Base-by-base conservation (phyloP, 1,140 invertebrate species). In the Leptinotarsa defecta region DNA sequence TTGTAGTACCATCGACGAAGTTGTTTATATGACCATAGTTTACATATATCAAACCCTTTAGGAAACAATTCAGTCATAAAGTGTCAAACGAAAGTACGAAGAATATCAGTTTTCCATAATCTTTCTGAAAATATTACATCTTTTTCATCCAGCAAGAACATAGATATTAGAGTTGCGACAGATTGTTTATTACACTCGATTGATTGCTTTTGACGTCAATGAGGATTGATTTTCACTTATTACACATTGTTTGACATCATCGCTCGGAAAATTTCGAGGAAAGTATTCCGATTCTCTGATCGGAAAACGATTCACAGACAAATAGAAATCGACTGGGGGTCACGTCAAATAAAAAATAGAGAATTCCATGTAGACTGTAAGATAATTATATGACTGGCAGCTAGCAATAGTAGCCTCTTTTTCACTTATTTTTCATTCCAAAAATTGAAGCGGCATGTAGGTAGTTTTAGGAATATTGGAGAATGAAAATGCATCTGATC, bases 201-300 rank as follows among this genome's bases (percentile, higher is more conserved):
- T 57, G 52, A 57, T 15, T 57, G 52, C 52, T 15, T 57, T 57
- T 57, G 52, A 57, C 52, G 52, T 57, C 52, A 57, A 57, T 57
- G 52, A 15, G 52, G 17, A 57, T 57, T 57, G 52, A 57, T 57
- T 57, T 57, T 57, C 52, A 57, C 13, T 57, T 57, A 57, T 57
- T 57, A 57, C 52, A 57, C 52, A 57, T 57, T 57, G 52, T 6
- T 57, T 57, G 52, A 57, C 52, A 57, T 57, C 52, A 57, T 6
- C 52, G 52, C 15, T 57, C 15, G 15, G n/a, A 57, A 19, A 57
- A 19, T 57, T 57, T 57, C 17, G 52, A 17, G 34, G 52, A 57
- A 57, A 57, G n/a, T 57, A 15, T 57, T 57, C 52, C 52, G 1
- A 11, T 43, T 57, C n/a, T 57, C 17, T 19, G 52, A 17, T 57